Evolutionary conservation across 2,797 vertebrate genomes (phyloP), one percentile per base, ranked within the genome.

Genomic region (Orestias chungarensis): DNA sequence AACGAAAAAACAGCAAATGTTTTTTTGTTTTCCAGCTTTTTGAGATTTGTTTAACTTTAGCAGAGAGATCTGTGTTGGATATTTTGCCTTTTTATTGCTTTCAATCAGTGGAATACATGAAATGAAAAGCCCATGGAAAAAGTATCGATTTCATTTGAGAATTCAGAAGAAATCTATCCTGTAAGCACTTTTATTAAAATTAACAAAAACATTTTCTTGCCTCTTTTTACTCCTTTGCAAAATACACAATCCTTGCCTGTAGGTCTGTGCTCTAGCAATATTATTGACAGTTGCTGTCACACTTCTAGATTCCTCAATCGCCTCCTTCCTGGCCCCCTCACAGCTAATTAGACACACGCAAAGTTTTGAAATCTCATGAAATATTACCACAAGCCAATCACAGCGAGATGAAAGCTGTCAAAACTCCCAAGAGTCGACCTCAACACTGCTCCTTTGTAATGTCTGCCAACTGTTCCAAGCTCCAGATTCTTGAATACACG

Each of bases 271-370:
- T 38, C 42, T 9, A 14, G 42, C 38, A 59, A 31, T 35, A 52
- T 64, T 61, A n/a, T 31, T 23, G n/a, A 27, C 14, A 55, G n/a
- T 59, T 75, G 75, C 82, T 82, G 47, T 27, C 43, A 57, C 29
- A 31, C 68, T 79, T 70, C n/a, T 15, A 66, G 71, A 62, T 40
- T 62, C 35, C 10, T 62, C n/a, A 12, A 62, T 23, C 42, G 35
- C 66, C 25, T 50, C 67, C 65, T 76, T 18, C 29, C 70, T 42
- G 65, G 65, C 61, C 69, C n/a, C 71, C 73, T 84, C 72, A 54
- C 73, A 78, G 77, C 70, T 76, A 74, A 85, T 86, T 81, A 76
- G 49, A 80, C 43, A 73, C 55, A 89, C 74, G 49, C 66, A 74
- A 74, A 47, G 44, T 82, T 79, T 68, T 40, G 70, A 82, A 78